Base-by-base conservation (phyloP, 2,888 invertebrate species). In the Eupithecia tripunctaria region DNA sequence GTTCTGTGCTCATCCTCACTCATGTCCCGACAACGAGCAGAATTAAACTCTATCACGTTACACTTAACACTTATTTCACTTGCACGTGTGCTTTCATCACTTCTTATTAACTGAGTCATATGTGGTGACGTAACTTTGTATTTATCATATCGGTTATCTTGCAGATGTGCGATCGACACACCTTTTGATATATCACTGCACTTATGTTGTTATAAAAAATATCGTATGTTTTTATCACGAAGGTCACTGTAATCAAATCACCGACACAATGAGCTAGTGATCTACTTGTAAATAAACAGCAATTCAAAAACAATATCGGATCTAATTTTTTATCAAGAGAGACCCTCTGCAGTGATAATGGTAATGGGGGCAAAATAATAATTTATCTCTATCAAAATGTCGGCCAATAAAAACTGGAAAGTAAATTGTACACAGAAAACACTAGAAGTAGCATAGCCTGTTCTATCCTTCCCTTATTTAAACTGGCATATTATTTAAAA, bases 1-100 rank as follows among this genome's bases (percentile, higher is more conserved):
- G 91, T 85, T 95, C 95, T 85, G 94, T 94, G 82, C 94, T 94
- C 95, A 95, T 95, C 82, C 81, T 93, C 88, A 89, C 84, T 86
- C 94, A 94, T 93, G 86, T 92, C 93, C 89, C 83, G 79, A 82
- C 79, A 82, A 84, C 81, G 76, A 84, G 82, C 82, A 71, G 76
- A 77, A 76, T 73, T 80, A 63, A 84, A 81, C 80, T 78, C 78
- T 82, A 81, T 79, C 81, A 85, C 84, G 80, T 71, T 78, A 74
- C 70, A 79, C 78, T 76, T 74, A 76, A 66, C 70, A 77, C 64
- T 71, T 74, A 51, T 63, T 68, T 68, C 66, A 78, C 68, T 75
- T 76, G 73, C 56, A 78, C 67, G 71, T 75, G 56, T 70, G 74
- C 71, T 69, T 74, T 71, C 69, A 59, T 75, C 71, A 67, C 71